Conservation (phyloP, 2,888 invertebrate species). For the Frankliniella intonsa region DNA sequence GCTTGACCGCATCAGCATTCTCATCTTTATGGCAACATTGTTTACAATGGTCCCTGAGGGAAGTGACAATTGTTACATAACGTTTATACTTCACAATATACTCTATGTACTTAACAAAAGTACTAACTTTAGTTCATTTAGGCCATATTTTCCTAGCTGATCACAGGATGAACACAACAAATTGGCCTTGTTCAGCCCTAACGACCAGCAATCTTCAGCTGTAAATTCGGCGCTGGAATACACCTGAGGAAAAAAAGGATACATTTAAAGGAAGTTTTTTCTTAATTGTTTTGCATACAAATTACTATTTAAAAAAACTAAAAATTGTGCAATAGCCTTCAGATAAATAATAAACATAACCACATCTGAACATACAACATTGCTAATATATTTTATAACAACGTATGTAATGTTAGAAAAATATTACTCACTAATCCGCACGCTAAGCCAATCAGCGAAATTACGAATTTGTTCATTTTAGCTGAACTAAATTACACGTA, state of each 20-base stretch:
- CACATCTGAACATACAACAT: no score
- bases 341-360: no score
- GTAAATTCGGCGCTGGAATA: conserved; percentile 55
- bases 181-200: conserved; percentile 82
- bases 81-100: conserved; percentile 28
- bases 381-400: no score
- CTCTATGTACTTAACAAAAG: conserved; percentile 12
- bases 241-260: conserved; percentile 35
- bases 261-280: not conserved
- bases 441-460: no score
- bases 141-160: conserved; percentile 68
- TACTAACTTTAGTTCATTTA: conserved; percentile 58
- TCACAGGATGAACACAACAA: conserved; percentile 86
- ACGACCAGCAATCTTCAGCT: conserved; percentile 73
- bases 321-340: no score
- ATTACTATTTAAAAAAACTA: no score
- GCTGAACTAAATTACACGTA: no score
- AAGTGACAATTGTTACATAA: conserved; percentile 30
- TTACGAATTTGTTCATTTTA: no score
- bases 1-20: conserved; percentile 58
- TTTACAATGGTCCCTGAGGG: conserved; percentile 60
- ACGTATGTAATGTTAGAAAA: no score
- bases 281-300: no score
- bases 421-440: no score
- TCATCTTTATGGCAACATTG: conserved; percentile 78